Percentiles rank a stretch among this genome's conserved stretches.
Evolutionary conservation across 2,888 invertebrate genomes (phyloP).

Genomic region (Leptopilina drosophilae): DNA sequence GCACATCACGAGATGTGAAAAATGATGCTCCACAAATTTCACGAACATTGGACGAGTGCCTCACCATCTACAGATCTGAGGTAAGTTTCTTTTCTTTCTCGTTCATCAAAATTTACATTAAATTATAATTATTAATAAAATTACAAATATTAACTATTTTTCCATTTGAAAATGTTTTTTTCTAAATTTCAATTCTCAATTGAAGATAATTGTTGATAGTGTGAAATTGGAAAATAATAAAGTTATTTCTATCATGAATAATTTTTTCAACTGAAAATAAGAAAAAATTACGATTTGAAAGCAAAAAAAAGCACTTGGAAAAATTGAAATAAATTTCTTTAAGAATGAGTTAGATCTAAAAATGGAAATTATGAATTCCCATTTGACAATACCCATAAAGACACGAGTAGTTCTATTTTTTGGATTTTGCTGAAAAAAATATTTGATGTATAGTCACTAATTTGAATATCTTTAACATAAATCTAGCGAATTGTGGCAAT

Average conservation of each 20-base stretch:
- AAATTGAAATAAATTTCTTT: neutral
- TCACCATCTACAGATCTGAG: slow-evolving; percentile 85
- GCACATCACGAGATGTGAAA: slow-evolving; percentile 40
- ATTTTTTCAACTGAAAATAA: too few species aligned
- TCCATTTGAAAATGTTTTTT: too few species aligned
- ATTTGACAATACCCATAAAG: slow-evolving; percentile 3
- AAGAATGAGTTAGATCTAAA: neutral
- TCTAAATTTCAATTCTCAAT: too few species aligned
- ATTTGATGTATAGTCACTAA: neutral
- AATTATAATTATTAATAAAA: too few species aligned
- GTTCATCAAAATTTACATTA: too few species aligned
- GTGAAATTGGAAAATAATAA: too few species aligned
- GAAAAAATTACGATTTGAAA: too few species aligned
- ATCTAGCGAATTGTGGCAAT: slow-evolving; percentile 3
- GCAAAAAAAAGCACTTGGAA: neutral
- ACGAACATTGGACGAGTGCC: slow-evolving; percentile 82
- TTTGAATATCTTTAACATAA: slow-evolving; percentile 9
- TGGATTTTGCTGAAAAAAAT: neutral
- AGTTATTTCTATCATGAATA: too few species aligned
- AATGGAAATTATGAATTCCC: neutral
- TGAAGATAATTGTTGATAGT: too few species aligned
- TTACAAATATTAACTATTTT: too few species aligned
- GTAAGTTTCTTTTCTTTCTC: slow-evolving; percentile 66
- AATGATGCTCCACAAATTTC: slow-evolving; percentile 46
- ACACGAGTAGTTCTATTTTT: slow-evolving; percentile 9